phyloP scores from a whole-genome alignment of 2,888 invertebrate genomes.

The Trichopria drosophilae region DNA sequence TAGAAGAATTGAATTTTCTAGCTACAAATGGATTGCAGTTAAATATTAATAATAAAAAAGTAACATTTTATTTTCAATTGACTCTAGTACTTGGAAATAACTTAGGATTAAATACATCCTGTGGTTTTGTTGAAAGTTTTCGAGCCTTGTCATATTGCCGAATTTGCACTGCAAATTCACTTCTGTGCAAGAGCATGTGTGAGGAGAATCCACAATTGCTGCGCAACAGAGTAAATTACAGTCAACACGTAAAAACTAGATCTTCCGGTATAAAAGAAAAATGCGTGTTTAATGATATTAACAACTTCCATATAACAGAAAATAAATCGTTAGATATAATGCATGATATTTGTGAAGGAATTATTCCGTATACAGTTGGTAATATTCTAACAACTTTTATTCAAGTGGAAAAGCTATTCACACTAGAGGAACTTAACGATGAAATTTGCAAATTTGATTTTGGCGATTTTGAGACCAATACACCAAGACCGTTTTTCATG shows the following conservation, averaged over 20 bases:
- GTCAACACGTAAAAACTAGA: constrained; percentile 3
- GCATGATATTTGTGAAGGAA: no score
- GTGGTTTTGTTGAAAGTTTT: constrained; percentile 22
- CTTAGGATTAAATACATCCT: constrained; percentile 17
- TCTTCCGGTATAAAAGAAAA: constrained; percentile 24
- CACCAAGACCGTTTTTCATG: constrained; percentile 8
- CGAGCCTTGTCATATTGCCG: constrained; percentile 16
- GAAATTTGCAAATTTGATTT: neutral
- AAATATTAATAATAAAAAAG: neutral
- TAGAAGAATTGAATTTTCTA: constrained; percentile 15
- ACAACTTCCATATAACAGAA: constrained; percentile 20
- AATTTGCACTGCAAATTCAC: no score
- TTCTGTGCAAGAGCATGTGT: neutral
- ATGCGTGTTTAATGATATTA: constrained; percentile 22
- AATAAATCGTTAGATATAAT: constrained; percentile 20
- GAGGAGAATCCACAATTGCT: constrained; percentile 18
- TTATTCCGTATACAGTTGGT: constrained; percentile 8
- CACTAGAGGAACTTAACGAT: no score
- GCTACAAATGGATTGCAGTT: constrained; percentile 11
- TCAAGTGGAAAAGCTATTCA: constrained; percentile 8
- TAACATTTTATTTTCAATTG: constrained; percentile 23
- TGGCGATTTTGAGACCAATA: no score
- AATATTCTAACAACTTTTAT: constrained; percentile 15
- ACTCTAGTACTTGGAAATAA: no score
- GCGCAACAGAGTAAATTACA: constrained; percentile 7